phyloP scores from a whole-genome alignment of 2,888 invertebrate species.

The Diarsia brunnea region DNA sequence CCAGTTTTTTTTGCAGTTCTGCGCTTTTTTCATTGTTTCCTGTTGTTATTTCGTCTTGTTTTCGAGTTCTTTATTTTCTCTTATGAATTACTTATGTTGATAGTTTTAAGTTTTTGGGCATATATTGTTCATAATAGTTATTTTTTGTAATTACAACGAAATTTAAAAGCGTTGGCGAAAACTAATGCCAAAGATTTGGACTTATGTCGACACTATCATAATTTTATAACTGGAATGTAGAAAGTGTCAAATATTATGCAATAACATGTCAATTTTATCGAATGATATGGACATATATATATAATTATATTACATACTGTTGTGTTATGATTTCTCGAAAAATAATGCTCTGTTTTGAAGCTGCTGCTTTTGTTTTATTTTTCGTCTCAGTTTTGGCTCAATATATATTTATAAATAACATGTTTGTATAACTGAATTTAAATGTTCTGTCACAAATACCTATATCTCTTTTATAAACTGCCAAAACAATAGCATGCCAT shows the following conservation, averaged over 20 bases:
- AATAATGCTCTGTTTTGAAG: neutral
- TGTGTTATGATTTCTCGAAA: slow-evolving; percentile 14
- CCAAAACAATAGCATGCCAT: slow-evolving; percentile 19
- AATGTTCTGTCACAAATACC: slow-evolving; percentile 27
- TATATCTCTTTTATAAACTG: slow-evolving; percentile 20
- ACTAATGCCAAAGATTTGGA: slow-evolving; percentile 77
- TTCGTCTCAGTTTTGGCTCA: neutral
- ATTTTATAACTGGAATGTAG: neutral
- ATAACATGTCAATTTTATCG: neutral
- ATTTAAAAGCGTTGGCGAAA: slow-evolving; percentile 39
- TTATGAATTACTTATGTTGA: slow-evolving; percentile 42
- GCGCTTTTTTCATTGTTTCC: slow-evolving; percentile 22
- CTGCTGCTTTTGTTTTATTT: neutral
- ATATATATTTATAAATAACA: neutral
- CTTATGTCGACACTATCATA: neutral
- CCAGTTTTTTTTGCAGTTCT: slow-evolving; percentile 40
- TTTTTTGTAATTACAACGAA: slow-evolving; percentile 26
- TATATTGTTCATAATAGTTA: slow-evolving; percentile 16
- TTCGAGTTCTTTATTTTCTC: slow-evolving; percentile 52
- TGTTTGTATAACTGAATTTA: neutral
- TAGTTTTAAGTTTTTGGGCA: slow-evolving; percentile 45
- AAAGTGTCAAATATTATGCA: neutral
- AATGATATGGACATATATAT: neutral
- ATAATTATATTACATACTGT: neutral
- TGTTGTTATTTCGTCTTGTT: slow-evolving; percentile 47